These are phyloP conservation scores for Dipodomys merriami DNA, from an alignment of 2,113 vertebrate genomes.

Conservation along the genomic window DNA sequence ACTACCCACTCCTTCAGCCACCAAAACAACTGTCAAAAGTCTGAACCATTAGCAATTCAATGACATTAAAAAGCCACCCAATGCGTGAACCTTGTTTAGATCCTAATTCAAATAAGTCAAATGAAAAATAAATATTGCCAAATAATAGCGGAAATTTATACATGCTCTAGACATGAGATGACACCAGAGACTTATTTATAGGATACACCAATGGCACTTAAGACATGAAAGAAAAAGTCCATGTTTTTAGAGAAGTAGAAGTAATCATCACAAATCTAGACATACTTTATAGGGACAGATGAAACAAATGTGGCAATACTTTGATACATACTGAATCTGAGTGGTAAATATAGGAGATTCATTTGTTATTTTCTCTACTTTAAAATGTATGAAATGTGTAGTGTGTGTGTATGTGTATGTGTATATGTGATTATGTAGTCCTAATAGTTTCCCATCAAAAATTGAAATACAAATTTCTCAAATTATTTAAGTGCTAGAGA, in stretches of 20 bases:
- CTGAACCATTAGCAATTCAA: neutral
- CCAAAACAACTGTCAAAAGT: constrained; percentile 1
- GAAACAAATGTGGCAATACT: neutral
- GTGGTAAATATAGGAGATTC: neutral
- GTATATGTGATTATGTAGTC: neutral
- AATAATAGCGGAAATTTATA: neutral
- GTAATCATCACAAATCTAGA: neutral
- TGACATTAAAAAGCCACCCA: neutral
- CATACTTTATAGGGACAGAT: neutral
- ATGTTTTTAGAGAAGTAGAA: neutral
- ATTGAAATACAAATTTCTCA: constrained; percentile 4
- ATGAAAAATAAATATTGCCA: constrained; percentile 2
- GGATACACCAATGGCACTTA: neutral
- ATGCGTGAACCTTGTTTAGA: constrained; percentile 5
- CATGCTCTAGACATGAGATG: neutral
- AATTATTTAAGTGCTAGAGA: neutral
- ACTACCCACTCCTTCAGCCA: neutral
- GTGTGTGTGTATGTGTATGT: neutral
- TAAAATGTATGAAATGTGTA: neutral
- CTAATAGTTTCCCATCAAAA: constrained; percentile 3
- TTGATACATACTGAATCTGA: neutral
- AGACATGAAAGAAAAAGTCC: neutral
- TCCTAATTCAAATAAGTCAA: constrained; percentile 9
- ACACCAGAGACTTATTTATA: constrained; percentile 6
- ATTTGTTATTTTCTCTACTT: neutral